phyloP scores from a whole-genome alignment of 2,888 invertebrate species.

The Achlya flavicornis region DNA sequence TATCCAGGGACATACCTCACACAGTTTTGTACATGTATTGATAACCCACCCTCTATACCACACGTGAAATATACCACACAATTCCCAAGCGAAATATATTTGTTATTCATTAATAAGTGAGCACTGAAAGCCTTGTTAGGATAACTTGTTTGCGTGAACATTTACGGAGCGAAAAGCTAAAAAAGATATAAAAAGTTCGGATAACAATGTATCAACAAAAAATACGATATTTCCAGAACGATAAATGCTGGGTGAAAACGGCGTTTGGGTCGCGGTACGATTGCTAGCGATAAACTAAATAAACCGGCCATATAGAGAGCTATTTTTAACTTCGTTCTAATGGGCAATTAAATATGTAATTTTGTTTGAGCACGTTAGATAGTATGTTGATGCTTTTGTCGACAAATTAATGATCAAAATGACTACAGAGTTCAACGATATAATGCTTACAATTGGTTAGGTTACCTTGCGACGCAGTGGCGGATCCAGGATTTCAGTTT shows the following conservation, averaged over 20 bases:
- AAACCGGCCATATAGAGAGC: no score
- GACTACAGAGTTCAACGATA: no score
- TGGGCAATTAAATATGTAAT: no score
- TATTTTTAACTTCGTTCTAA: no score
- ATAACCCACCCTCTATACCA: not conserved
- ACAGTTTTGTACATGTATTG: not conserved
- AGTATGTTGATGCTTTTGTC: no score
- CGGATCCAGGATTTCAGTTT: no score
- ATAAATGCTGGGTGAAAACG: not conserved
- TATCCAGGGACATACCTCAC: no score
- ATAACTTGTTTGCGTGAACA: not conserved
- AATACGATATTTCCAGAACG: not conserved
- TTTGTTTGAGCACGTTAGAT: no score
- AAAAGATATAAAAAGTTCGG: not conserved
- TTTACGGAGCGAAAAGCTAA: not conserved
- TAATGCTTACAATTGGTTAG: no score
- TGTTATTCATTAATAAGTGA: conserved; percentile 6
- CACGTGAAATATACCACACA: not conserved
- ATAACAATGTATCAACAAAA: conserved; percentile 5
- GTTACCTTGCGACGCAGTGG: no score
- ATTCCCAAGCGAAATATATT: conserved; percentile 3
- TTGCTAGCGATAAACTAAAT: not conserved
- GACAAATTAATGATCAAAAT: no score
- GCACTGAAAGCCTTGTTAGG: not conserved
- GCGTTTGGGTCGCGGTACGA: not conserved